Base-by-base conservation (phyloP, 2,113 vertebrate genomes). In the Zootoca vivipara region DNA sequence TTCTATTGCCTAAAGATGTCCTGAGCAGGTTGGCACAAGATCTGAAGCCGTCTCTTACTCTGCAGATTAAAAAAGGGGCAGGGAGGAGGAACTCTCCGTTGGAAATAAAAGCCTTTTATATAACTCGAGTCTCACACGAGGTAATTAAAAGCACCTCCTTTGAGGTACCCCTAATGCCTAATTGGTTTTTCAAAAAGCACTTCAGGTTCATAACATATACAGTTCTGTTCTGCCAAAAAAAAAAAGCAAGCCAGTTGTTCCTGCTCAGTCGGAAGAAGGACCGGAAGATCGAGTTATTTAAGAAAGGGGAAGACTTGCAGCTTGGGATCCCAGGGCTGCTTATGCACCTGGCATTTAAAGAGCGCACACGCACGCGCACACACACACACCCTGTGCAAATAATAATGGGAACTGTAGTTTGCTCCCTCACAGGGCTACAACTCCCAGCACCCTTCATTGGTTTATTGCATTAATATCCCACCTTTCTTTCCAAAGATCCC, bases 111-210 rank as follows among this genome's bases (percentile, higher is more conserved):
- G 30, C 81, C 83, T 87, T 78, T 87, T 69, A 2, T 69, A 35
- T 46, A 69, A 79, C 2, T 5, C 30, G 1, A 5, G 58, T 26
- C 65, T 65, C n/a, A 18, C 35, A 9, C 62, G 16, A n/a, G 16
- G 52, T 56, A 30, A 90, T 85, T 78, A 40, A 79, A 80, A 79
- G 42, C 62, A 1, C 88, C 86, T 42, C 78, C 69, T 81, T 1
- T 0, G 56, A 74, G 89, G 67, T 3, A 56, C 72, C 28, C 58
- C 26, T 87, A 46, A 84, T 81, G 81, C 82, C 2, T 67, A 13
- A 15, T 56, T 78, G 90, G 85, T 85, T 33, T 28, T 72, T n/a
- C 9, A 52, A 18, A 58, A 77, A 2, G 26, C 9, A 0, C 28
- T 38, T 20, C 30, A 28, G 40, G 62, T 24, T 52, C 10, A 7